phyloP scores from a whole-genome alignment of 1,140 invertebrate species.

The Coelopa frigida region DNA sequence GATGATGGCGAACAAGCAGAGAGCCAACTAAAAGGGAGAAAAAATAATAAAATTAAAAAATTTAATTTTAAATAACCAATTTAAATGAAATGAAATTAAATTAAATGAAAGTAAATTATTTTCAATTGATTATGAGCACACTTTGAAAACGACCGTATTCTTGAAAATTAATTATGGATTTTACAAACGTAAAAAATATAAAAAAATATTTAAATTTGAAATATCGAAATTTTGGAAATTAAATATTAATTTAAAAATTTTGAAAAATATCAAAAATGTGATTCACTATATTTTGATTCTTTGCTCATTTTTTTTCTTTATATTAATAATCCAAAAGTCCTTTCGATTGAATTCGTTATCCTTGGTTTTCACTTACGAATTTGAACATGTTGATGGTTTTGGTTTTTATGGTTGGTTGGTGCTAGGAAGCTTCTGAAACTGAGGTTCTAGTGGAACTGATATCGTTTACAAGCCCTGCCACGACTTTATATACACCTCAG shows the following conservation, averaged over 20 bases:
- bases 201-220: too few species aligned
- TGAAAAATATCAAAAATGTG: too few species aligned
- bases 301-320: not conserved
- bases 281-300: not conserved
- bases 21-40: constrained; percentile 22
- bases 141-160: too few species aligned
- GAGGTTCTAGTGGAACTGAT: constrained; percentile 41
- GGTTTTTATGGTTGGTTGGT: constrained; percentile 11
- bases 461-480: too few species aligned
- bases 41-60: not conserved
- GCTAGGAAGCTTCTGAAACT: too few species aligned
- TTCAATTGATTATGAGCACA: too few species aligned
- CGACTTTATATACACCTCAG: too few species aligned
- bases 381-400: constrained; percentile 35
- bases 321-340: not conserved
- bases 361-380: constrained; percentile 41
- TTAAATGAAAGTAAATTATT: not conserved
- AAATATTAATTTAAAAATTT: too few species aligned
- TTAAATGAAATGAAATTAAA: constrained; percentile 1
- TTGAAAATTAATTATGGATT: too few species aligned
- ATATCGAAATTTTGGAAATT: too few species aligned
- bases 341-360: too few species aligned
- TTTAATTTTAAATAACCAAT: constrained; percentile 4
- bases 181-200: too few species aligned
- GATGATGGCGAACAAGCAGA: constrained; percentile 41